phyloP scores from a whole-genome alignment of 2,113 vertebrate species.

The Mesocricetus auratus region DNA sequence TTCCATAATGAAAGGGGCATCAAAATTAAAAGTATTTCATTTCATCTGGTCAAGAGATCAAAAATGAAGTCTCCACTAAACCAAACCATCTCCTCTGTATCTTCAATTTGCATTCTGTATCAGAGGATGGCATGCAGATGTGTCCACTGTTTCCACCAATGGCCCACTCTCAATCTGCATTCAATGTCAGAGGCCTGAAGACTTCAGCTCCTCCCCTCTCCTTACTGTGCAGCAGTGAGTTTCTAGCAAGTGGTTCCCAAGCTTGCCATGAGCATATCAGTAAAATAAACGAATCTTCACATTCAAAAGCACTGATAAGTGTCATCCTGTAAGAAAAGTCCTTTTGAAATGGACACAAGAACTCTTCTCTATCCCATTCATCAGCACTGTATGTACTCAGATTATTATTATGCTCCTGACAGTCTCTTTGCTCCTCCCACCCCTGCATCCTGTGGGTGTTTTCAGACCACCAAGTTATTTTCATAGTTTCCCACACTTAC shows the following conservation, averaged over 20 bases:
- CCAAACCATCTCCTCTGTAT: conserved; percentile 59
- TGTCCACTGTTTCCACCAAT: neutral
- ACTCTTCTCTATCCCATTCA: neutral
- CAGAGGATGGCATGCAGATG: neutral
- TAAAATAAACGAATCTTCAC: neutral
- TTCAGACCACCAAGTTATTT: neutral
- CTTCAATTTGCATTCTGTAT: conserved; percentile 13
- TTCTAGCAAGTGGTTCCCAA: neutral
- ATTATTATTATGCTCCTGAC: neutral
- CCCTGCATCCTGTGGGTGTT: neutral
- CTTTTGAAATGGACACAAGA: conserved; percentile 5
- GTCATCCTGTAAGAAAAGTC: neutral
- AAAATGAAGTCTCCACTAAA: conserved; percentile 56
- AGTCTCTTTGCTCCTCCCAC: neutral
- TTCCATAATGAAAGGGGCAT: conserved; percentile 70
- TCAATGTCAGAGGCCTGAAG: neutral
- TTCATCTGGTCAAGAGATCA: conserved; percentile 74
- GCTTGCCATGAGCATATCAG: conserved; percentile 4
- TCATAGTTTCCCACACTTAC: neutral
- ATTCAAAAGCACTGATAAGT: conserved; percentile 36
- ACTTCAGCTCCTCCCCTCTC: neutral
- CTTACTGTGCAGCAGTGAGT: neutral
- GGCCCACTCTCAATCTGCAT: neutral
- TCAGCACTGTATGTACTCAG: conserved; percentile 22
- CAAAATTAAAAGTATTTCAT: conserved; percentile 73